A percentile compares a stretch with the other conserved stretches of the same genome.
Evolutionary conservation across 2,797 vertebrate species (phyloP).

Genomic region (Tamandua tetradactyla): DNA sequence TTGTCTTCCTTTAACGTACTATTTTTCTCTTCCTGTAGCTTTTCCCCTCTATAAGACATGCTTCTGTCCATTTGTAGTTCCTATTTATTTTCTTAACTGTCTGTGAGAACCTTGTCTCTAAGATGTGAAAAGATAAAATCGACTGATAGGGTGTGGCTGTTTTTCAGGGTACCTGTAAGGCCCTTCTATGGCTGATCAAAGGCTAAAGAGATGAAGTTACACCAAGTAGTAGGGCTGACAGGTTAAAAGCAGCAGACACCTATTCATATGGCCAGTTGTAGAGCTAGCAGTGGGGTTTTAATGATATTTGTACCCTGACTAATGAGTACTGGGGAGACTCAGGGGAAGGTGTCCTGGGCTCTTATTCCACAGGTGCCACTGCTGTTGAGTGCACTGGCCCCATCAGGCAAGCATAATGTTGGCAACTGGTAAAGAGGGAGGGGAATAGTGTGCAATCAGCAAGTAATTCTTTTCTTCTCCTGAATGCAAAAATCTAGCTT

Average conservation of each 20-base stretch:
- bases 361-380: neutral
- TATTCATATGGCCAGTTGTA: neutral
- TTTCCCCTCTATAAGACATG: neutral
- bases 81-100: neutral
- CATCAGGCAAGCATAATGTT: accelerated
- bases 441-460: neutral
- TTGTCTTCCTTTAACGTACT: neutral
- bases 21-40: neutral
- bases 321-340: neutral
- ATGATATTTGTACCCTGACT: neutral
- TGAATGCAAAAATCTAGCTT: neutral
- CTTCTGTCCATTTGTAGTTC: neutral
- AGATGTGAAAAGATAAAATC: neutral
- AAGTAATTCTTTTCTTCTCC: neutral
- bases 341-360: neutral
- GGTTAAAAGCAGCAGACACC: neutral
- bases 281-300: neutral
- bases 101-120: neutral
- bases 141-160: neutral
- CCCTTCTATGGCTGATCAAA: neutral
- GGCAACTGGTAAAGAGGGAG: neutral
- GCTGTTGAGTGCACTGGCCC: neutral
- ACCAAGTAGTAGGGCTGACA: neutral
- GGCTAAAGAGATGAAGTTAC: neutral
- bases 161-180: neutral